Evolutionary conservation across 2,888 invertebrate species (phyloP).

Genomic region (Tenthredo amoena): DNA sequence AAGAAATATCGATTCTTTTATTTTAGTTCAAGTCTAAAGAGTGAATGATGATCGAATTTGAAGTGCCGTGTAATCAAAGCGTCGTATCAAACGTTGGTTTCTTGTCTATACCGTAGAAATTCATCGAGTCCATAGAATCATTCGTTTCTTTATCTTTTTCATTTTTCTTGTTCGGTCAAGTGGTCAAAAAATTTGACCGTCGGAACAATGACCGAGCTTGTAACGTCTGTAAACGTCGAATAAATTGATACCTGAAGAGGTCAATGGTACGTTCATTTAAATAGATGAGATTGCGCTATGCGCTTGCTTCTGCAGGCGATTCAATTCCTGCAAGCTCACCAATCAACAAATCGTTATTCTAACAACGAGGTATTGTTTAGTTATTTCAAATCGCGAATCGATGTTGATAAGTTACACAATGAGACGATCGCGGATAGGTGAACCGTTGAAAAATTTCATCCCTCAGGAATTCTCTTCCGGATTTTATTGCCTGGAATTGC

Average conservation of each 20-base stretch:
- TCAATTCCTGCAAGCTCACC: constrained; percentile 47
- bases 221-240: neutral
- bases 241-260: constrained; percentile 35
- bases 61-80: constrained; percentile 1
- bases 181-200: constrained; percentile 14
- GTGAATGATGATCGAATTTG: neutral
- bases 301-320: neutral
- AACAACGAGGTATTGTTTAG: constrained; percentile 14
- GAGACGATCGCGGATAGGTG: neutral
- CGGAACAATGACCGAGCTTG: constrained; percentile 11
- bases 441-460: neutral
- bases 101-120: neutral
- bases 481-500: neutral
- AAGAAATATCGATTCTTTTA: neutral
- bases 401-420: neutral
- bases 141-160: neutral
- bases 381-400: neutral
- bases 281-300: constrained; percentile 45
- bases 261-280: constrained; percentile 33
- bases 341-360: constrained; percentile 10
- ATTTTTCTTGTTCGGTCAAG: neutral
- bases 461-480: neutral
- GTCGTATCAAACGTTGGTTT: neutral
- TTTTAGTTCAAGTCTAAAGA: neutral
- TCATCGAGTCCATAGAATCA: neutral